These are phyloP conservation scores for Orthonychiurus folsomi DNA, from an alignment of 2,888 invertebrate genomes.

Conservation along the genomic window DNA sequence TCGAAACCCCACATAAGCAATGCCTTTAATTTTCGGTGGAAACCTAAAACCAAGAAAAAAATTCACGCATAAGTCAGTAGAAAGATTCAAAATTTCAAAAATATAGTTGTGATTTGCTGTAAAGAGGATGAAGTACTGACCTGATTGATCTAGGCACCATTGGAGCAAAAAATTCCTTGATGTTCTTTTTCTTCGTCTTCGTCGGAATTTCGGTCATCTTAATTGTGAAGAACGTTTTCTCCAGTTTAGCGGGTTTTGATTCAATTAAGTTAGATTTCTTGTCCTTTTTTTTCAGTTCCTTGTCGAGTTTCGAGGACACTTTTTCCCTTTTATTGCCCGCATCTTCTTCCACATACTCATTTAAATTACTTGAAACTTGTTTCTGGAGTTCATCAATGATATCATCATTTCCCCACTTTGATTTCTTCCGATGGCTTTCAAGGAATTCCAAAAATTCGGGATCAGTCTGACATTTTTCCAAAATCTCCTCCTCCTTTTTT, in stretches of 20 bases:
- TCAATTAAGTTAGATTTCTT: conserved; percentile 32
- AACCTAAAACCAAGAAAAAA: too few species aligned
- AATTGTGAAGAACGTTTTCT: conserved; percentile 51
- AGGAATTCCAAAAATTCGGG: conserved; percentile 82
- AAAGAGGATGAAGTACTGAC: conserved; percentile 18
- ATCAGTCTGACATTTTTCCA: conserved; percentile 74
- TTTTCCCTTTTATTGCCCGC: conserved; percentile 40
- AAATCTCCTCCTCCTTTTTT: conserved; percentile 53
- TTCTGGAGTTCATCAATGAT: conserved; percentile 41
- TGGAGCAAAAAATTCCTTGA: conserved; percentile 76
- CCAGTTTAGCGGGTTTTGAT: conserved; percentile 41
- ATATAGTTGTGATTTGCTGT: neutral
- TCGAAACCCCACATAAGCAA: conserved; percentile 85
- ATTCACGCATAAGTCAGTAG: neutral
- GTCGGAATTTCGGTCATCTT: conserved; percentile 70
- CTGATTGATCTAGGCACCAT: conserved; percentile 68
- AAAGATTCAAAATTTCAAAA: conserved; percentile 5
- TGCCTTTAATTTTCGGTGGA: conserved; percentile 65
- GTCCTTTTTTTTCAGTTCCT: neutral
- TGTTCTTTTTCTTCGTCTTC: conserved; percentile 69
- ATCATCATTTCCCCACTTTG: conserved; percentile 37
- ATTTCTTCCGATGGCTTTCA: conserved; percentile 61
- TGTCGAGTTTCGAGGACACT: conserved; percentile 5
- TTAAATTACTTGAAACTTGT: conserved; percentile 27
- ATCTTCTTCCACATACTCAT: too few species aligned